Evolutionary conservation across 2,113 vertebrate species (phyloP), one percentile per base, ranked within the genome.

Genomic region (Sinocyclocheilus anophthalmus): DNA sequence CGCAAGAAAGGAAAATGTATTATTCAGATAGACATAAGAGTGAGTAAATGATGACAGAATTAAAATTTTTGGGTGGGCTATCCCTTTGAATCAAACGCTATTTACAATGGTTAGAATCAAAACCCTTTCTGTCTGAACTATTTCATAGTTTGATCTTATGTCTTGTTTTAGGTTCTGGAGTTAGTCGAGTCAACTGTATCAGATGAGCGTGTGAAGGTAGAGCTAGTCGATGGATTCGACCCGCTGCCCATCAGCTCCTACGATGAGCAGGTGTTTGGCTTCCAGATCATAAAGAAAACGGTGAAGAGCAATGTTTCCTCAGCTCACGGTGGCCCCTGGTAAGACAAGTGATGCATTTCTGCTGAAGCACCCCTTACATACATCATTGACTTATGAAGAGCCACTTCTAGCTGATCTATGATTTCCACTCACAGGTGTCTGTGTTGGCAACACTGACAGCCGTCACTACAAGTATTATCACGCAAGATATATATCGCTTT

Each of bases 401-500:
- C 18, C 50, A 37, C n/a, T 48, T 57, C 39, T 16, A 50, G 14
- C n/a, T 59, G n/a, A 20, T 87, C 22, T 26, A 39, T 7, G 10
- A 88, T 88, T 73, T 0, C 26, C 88, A 88, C 73, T 45, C 16
- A 10, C 90, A 99, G 98, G 94, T 87, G 87, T 95, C 6, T 99
- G 96, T 83, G 55, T 97, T 42, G 97, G 92, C 42, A 98, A 96
- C 91, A 99, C 97, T 0, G 98, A 99, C 90, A 98, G 97, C 90
- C 95, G 96, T 53, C 96, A 99, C 88, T 99, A 95, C 88, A 90
- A 84, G 30, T 95, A 95, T 75, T 75, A 18, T 99, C 87, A 96
- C 96, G 72, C 88, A 82, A 0, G 90, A 95, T 88, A 96, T 96
- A 88, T 99, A 98, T 88, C 94, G 96, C 37, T 99, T 99, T 73